phyloP scores from a whole-genome alignment of 2,888 invertebrate genomes.

The Chelonus formosanus region DNA sequence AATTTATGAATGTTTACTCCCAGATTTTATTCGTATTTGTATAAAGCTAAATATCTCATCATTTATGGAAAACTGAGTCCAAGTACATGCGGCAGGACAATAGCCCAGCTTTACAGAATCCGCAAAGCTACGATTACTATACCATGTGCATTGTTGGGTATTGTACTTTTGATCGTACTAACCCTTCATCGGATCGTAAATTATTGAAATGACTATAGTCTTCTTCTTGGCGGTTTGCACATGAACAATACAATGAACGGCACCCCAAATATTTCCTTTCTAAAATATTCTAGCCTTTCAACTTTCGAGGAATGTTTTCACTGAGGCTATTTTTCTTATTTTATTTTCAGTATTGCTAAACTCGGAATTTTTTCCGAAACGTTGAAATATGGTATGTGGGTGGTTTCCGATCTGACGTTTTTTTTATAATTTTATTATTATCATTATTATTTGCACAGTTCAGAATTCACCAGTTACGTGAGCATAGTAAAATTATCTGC shows the following conservation, averaged over 20 bases:
- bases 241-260: slow-evolving; percentile 25
- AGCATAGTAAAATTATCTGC: too few species aligned
- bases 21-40: too few species aligned
- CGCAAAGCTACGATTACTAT: slow-evolving; percentile 40
- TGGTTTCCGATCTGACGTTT: too few species aligned
- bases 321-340: neutral
- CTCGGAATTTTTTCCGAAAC: neutral
- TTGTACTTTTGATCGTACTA: slow-evolving; percentile 35
- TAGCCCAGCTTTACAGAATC: slow-evolving; percentile 21
- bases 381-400: slow-evolving; percentile 6
- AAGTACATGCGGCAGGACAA: neutral
- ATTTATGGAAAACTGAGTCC: too few species aligned
- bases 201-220: slow-evolving; percentile 40
- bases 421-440: too few species aligned
- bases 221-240: slow-evolving; percentile 14
- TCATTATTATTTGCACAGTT: too few species aligned
- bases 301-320: neutral
- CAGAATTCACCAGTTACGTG: too few species aligned
- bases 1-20: too few species aligned
- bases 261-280: slow-evolving; percentile 24
- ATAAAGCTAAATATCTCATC: too few species aligned
- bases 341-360: neutral
- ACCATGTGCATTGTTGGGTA: slow-evolving; percentile 38
- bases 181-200: slow-evolving; percentile 40
- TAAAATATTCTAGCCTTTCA: slow-evolving; percentile 7